phyloP scores from a whole-genome alignment of 2,113 vertebrate genomes.

The Oreochromis tanganicae region DNA sequence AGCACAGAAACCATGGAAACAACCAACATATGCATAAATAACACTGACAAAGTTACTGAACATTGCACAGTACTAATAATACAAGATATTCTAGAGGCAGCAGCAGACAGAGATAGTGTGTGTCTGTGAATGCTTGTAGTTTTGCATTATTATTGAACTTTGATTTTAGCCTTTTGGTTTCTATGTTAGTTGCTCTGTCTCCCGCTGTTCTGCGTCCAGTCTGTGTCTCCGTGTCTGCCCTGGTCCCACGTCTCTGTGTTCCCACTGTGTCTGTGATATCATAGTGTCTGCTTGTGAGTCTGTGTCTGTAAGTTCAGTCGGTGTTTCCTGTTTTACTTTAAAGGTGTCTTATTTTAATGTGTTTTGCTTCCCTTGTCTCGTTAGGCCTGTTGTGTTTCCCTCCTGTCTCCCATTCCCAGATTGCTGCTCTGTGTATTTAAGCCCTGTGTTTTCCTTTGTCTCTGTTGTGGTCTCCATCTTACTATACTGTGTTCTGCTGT shows the following conservation, averaged over 20 bases:
- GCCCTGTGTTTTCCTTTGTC: not conserved
- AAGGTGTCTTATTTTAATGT: not conserved
- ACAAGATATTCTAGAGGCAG: too few relatives aligned
- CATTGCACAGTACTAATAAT: too few relatives aligned
- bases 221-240: not conserved
- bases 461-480: not conserved
- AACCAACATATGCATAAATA: too few relatives aligned
- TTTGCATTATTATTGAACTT: too few relatives aligned
- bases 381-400: not conserved
- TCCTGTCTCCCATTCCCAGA: fast-evolving
- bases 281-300: not conserved
- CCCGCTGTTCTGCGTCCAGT: not conserved
- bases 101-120: too few relatives aligned
- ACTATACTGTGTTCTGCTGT: fast-evolving
- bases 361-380: not conserved
- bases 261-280: not conserved
- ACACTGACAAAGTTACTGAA: too few relatives aligned
- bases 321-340: not conserved
- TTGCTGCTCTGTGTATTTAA: not conserved
- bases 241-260: not conserved
- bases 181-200: too few relatives aligned
- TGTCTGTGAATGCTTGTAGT: too few relatives aligned
- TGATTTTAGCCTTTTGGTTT: too few relatives aligned
- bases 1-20: too few relatives aligned
- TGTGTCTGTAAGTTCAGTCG: not conserved